Conservation (phyloP, 2,113 vertebrate species). For the Antennarius striatus region DNA sequence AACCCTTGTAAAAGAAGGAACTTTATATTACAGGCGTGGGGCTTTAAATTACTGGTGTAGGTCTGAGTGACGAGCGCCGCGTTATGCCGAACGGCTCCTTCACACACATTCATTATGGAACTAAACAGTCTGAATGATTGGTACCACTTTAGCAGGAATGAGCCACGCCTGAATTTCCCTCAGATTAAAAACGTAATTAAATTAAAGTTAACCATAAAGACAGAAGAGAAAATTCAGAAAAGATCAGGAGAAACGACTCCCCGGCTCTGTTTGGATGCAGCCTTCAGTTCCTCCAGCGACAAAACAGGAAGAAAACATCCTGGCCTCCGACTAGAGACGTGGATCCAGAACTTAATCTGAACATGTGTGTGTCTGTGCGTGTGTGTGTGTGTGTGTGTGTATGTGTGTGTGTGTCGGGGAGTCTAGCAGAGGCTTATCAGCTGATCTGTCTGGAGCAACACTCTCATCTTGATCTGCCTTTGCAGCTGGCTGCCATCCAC, state of each 20-base stretch:
- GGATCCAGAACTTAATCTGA: slow-evolving; percentile 51
- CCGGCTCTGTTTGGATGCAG: slow-evolving; percentile 8
- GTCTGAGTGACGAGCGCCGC: slow-evolving; percentile 25
- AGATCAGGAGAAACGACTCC: neutral
- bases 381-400: slow-evolving; percentile 22
- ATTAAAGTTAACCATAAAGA: neutral
- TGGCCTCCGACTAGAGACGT: slow-evolving; percentile 40
- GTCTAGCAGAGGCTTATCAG: slow-evolving; percentile 67
- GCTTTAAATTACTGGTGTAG: slow-evolving; percentile 31
- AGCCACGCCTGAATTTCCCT: neutral
- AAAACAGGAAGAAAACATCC: slow-evolving; percentile 42
- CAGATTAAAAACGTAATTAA: neutral
- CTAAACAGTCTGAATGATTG: slow-evolving; percentile 15
- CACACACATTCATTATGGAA: slow-evolving; percentile 26
- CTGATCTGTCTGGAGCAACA: slow-evolving; percentile 70
- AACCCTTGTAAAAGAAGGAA: slow-evolving; percentile 31
- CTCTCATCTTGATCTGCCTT: slow-evolving; percentile 57
- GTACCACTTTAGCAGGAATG: neutral
- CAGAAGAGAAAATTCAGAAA: neutral
- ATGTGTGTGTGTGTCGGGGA: slow-evolving; percentile 19
- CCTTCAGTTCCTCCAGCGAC: neutral
- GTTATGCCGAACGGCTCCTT: slow-evolving; percentile 9
- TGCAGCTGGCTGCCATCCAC: slow-evolving; percentile 59
- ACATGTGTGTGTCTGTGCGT: slow-evolving; percentile 28
- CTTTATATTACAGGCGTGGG: slow-evolving; percentile 6